phyloP scores from a whole-genome alignment of 2,113 vertebrate species.

The Tursiops truncatus region DNA sequence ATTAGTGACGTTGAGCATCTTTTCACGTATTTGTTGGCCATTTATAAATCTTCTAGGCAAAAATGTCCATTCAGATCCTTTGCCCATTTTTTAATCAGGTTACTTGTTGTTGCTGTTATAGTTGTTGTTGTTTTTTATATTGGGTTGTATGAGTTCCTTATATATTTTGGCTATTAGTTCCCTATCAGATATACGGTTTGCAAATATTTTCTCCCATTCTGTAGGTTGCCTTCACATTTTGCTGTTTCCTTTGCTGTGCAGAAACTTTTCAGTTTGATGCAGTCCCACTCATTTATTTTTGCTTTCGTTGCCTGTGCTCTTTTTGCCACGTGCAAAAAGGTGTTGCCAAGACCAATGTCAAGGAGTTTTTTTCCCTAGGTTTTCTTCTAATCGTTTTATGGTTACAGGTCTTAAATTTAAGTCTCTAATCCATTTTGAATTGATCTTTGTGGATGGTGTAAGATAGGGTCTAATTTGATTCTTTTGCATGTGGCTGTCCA shows the following conservation, averaged over 20 bases:
- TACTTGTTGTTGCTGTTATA: neutral
- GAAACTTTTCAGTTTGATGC: neutral
- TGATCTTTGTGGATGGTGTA: neutral
- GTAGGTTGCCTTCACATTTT: neutral
- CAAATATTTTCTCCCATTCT: neutral
- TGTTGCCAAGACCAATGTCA: neutral
- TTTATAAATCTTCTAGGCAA: neutral
- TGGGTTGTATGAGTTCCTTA: neutral
- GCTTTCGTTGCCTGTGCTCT: neutral
- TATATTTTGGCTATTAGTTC: neutral
- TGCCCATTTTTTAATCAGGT: neutral
- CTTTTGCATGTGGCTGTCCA: neutral
- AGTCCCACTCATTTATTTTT: neutral
- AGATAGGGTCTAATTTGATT: neutral
- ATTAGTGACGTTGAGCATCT: neutral
- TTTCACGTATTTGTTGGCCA: neutral
- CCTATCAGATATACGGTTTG: neutral
- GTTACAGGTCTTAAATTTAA: neutral
- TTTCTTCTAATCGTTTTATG: neutral
- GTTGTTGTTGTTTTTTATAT: neutral
- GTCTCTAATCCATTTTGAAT: neutral
- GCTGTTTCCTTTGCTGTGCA: neutral
- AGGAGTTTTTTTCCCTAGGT: neutral
- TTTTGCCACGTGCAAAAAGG: neutral
- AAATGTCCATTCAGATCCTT: neutral